A percentile compares a stretch with the other conserved stretches of the same genome.
phyloP scores from a whole-genome alignment of 1,140 invertebrate genomes.

The Archegozetes longisetosus region DNA sequence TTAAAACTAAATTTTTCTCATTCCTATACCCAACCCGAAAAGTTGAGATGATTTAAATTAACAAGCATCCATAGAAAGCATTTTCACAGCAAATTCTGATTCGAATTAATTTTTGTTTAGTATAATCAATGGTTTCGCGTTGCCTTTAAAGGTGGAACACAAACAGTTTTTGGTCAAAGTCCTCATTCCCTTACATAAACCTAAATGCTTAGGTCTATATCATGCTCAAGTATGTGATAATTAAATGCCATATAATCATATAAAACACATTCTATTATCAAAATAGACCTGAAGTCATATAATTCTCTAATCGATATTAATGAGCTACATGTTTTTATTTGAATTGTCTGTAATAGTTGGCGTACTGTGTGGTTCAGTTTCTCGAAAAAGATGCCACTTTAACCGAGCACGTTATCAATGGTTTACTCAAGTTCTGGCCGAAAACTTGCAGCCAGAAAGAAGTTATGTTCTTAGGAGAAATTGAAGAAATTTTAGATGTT shows the following conservation, averaged over 20 bases:
- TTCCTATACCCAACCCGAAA: too few species aligned
- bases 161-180: constrained; percentile 93
- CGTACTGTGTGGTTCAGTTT: constrained; percentile 99
- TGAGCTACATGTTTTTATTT: not conserved
- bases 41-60: too few species aligned
- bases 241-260: too few species aligned
- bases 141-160: constrained; percentile 90
- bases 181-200: constrained; percentile 93
- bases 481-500: constrained; percentile 94
- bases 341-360: constrained; percentile 43
- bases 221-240: constrained; percentile 37
- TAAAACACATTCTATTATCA: not conserved
- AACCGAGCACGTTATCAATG: constrained; percentile 79
- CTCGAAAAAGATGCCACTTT: constrained; percentile 94
- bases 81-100: too few species aligned
- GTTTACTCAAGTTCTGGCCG: constrained; percentile 96
- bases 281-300: not conserved
- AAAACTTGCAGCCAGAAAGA: constrained; percentile 98
- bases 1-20: too few species aligned
- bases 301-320: too few species aligned
- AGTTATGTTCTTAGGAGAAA: constrained; percentile 93
- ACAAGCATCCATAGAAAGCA: too few species aligned
- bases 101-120: constrained; percentile 26
- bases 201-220: constrained; percentile 84
- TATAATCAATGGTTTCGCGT: constrained; percentile 97